Evolutionary conservation across 2,888 invertebrate genomes (phyloP).

Genomic region (Drosophila koepferae): DNA sequence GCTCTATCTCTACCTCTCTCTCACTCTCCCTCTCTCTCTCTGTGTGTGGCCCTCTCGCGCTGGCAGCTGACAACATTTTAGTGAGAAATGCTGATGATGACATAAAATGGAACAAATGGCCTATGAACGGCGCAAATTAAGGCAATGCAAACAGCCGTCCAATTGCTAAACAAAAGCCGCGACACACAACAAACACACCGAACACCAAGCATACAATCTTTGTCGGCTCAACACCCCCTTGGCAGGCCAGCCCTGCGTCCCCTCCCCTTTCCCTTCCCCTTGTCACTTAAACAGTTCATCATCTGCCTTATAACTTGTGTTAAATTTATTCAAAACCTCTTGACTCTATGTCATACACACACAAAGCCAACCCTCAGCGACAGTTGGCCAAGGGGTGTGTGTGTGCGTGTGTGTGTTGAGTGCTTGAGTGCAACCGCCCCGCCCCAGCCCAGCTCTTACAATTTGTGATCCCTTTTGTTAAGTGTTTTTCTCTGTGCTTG

Average conservation of each 20-base stretch:
- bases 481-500: conserved; percentile 33
- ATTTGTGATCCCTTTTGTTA: conserved; percentile 61
- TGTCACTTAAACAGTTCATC: conserved; percentile 35
- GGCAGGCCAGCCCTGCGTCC: neutral
- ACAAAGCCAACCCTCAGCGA: conserved; percentile 53
- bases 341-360: conserved; percentile 69
- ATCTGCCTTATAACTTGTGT: conserved; percentile 73
- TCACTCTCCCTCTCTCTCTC: neutral
- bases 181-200: conserved; percentile 21
- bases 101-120: conserved; percentile 80
- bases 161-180: conserved; percentile 70
- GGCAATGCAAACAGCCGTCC: conserved; percentile 74
- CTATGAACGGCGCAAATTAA: conserved; percentile 77
- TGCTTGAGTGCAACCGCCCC: conserved; percentile 28
- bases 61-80: conserved; percentile 72
- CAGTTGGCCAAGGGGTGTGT: conserved; percentile 65
- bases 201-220: conserved; percentile 67
- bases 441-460: conserved; percentile 12
- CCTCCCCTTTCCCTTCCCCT: too few species aligned
- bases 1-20: too few species aligned
- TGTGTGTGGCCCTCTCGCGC: conserved; percentile 32
- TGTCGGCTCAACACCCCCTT: conserved; percentile 61
- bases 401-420: conserved; percentile 27
- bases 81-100: conserved; percentile 69
- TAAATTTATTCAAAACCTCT: conserved; percentile 83